Conservation (phyloP, 2,888 invertebrate species). For the Arge pagana region DNA sequence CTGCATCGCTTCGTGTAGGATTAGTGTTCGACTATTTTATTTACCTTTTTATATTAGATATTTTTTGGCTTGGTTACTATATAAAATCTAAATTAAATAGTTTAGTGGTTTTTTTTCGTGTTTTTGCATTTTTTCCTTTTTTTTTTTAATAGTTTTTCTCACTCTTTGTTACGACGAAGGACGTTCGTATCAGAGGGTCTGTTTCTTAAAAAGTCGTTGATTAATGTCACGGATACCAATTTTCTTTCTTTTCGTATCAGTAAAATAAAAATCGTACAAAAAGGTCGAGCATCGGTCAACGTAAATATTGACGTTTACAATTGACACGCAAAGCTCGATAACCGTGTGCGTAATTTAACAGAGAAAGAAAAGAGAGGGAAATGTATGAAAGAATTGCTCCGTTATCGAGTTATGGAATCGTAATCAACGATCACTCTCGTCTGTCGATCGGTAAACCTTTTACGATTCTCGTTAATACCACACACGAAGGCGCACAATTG, state of each 20-base stretch:
- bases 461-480: too few species aligned
- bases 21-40: conserved; percentile 11
- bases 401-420: too few species aligned
- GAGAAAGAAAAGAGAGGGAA: too few species aligned
- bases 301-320: too few species aligned
- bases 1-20: conserved; percentile 5
- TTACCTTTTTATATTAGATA: conserved; percentile 22
- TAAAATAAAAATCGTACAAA: conserved; percentile 13
- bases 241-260: background rate
- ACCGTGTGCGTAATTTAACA: too few species aligned
- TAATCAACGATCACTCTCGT: too few species aligned
- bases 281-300: conserved; percentile 7
- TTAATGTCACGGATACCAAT: conserved; percentile 6
- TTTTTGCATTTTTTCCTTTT: background rate
- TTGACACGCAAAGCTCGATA: too few species aligned
- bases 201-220: background rate
- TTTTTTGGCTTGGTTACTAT: conserved; percentile 55
- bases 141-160: conserved; percentile 1
- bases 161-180: conserved; percentile 16
- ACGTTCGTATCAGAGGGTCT: conserved; percentile 4
- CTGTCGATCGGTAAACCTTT: too few species aligned
- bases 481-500: conserved; percentile 8
- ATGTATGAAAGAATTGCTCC: too few species aligned
- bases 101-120: conserved; percentile 20
- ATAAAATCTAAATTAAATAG: conserved; percentile 47